phyloP scores from a whole-genome alignment of 1,140 invertebrate species.

The Aphaenogaster ashmeadi region DNA sequence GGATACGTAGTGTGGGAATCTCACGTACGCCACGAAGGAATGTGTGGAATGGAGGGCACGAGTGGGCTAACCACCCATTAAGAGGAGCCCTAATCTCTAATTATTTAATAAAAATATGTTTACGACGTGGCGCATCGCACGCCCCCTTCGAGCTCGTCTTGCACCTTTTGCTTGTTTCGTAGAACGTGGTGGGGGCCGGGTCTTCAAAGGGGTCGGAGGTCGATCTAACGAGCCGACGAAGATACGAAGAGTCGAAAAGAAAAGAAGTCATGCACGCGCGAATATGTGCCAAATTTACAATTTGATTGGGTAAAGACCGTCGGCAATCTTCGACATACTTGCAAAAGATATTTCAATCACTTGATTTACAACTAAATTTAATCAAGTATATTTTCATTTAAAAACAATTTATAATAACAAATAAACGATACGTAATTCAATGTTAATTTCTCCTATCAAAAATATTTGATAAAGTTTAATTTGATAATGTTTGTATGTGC shows the following conservation, averaged over 20 bases:
- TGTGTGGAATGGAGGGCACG: slow-evolving; percentile 86
- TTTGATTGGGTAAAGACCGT: slow-evolving; percentile 58
- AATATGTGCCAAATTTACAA: slow-evolving; percentile 69
- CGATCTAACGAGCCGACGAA: slow-evolving; percentile 77
- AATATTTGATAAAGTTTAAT: slow-evolving; percentile 3
- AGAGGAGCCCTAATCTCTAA: slow-evolving; percentile 86
- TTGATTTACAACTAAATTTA: background rate
- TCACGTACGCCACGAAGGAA: slow-evolving; percentile 85
- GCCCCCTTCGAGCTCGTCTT: slow-evolving; percentile 77
- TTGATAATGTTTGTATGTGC: background rate
- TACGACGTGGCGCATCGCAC: slow-evolving; percentile 86
- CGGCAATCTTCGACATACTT: background rate
- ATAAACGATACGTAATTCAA: background rate
- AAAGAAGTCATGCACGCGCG: slow-evolving; percentile 74
- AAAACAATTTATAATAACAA: background rate
- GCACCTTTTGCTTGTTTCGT: slow-evolving; percentile 68
- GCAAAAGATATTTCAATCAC: background rate
- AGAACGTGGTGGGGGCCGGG: slow-evolving; percentile 54
- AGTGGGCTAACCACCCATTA: slow-evolving; percentile 86
- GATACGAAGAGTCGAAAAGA: slow-evolving; percentile 67
- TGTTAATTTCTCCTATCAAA: background rate
- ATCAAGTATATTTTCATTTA: background rate
- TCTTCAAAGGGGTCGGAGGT: slow-evolving; percentile 83
- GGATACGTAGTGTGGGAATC: slow-evolving; percentile 86
- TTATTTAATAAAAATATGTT: slow-evolving; percentile 88